Evolutionary conservation across 2,113 vertebrate genomes (phyloP).

Genomic region (Trichechus manatus): DNA sequence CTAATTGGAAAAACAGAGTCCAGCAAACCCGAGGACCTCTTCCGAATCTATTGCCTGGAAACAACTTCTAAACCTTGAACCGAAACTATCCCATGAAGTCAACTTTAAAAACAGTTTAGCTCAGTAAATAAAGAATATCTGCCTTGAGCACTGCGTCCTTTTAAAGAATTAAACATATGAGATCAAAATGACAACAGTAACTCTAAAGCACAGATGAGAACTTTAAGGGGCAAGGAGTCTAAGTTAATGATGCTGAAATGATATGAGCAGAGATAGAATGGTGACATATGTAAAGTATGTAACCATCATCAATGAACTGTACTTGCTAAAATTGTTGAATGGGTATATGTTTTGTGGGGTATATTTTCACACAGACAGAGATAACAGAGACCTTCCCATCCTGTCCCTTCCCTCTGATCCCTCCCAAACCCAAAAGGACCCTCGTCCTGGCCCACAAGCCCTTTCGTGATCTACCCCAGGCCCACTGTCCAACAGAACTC

Average conservation of each 20-base stretch:
- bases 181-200: background rate
- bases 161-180: background rate
- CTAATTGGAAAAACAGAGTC: background rate
- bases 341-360: background rate
- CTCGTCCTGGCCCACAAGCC: background rate
- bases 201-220: background rate
- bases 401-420: background rate
- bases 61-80: background rate
- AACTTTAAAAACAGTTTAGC: background rate
- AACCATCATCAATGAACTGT: background rate
- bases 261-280: background rate
- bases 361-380: background rate
- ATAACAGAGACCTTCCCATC: background rate
- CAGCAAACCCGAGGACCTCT: no score
- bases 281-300: background rate
- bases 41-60: background rate
- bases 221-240: background rate
- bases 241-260: background rate
- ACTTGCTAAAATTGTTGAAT: background rate
- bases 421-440: background rate
- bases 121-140: background rate
- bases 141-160: background rate
- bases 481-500: background rate
- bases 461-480: background rate
- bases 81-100: background rate